Evolutionary conservation across 1,140 invertebrate genomes (phyloP).

Genomic region (Pygmarrhopalites habei): DNA sequence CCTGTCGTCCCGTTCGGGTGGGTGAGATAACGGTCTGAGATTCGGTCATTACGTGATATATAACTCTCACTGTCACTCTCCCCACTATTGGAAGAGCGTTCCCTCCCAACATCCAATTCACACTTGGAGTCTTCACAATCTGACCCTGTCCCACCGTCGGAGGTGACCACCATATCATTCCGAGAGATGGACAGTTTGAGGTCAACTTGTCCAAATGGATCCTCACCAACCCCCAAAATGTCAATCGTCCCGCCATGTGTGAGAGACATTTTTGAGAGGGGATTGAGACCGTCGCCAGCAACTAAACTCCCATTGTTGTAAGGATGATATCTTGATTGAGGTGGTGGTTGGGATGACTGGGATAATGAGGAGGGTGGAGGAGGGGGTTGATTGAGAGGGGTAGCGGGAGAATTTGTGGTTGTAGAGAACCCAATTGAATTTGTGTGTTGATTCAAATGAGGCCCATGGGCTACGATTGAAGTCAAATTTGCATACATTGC

Average conservation of each 20-base stretch:
- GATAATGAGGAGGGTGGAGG: background rate
- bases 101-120: constrained; percentile 36
- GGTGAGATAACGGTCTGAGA: constrained; percentile 28
- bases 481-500: constrained; percentile 26
- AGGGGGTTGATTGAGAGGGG: background rate
- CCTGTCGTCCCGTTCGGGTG: no score
- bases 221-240: no score
- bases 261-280: background rate
- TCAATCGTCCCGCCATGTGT: background rate
- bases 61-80: constrained; percentile 37
- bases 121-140: constrained; percentile 38
- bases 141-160: constrained; percentile 29
- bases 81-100: constrained; percentile 28
- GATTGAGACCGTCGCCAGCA: background rate
- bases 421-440: background rate
- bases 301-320: background rate
- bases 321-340: constrained; percentile 28
- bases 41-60: constrained; percentile 24
- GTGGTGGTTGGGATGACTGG: constrained; percentile 1
- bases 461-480: constrained; percentile 24
- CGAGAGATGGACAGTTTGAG: constrained; percentile 13
- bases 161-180: constrained; percentile 20
- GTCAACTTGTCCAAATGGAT: background rate
- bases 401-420: background rate
- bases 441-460: background rate